phyloP scores from a whole-genome alignment of 2,113 vertebrate genomes.

The Pseudorasbora parva region DNA sequence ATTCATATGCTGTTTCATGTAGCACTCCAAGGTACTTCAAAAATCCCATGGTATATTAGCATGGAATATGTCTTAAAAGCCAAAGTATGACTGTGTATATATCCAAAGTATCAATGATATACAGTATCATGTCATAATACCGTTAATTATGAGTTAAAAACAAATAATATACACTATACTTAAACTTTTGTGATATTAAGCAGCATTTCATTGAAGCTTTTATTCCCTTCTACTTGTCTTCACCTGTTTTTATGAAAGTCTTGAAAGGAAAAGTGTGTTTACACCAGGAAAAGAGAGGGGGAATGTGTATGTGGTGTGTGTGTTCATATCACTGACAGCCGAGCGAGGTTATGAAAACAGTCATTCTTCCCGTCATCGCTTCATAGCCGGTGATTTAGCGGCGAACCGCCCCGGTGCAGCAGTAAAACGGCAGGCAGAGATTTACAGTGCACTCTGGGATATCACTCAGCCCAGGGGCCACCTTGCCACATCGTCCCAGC shows the following conservation, averaged over 20 bases:
- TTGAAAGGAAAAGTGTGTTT: slow-evolving; percentile 25
- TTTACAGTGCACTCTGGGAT: slow-evolving; percentile 56
- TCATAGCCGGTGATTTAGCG: slow-evolving; percentile 96
- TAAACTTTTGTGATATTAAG: background rate
- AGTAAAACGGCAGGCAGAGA: slow-evolving; percentile 59
- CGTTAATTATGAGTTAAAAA: background rate
- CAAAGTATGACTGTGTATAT: background rate
- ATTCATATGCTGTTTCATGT: background rate
- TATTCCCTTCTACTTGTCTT: background rate
- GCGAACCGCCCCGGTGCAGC: slow-evolving; percentile 76
- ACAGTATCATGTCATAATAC: too few species aligned
- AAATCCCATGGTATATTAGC: background rate
- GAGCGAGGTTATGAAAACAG: slow-evolving; percentile 98
- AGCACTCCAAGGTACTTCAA: background rate
- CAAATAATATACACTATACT: too few species aligned
- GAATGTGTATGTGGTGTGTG: slow-evolving; percentile 74
- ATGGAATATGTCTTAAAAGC: background rate
- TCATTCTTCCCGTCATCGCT: slow-evolving; percentile 97
- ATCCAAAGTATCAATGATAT: too few species aligned
- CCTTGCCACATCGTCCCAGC: slow-evolving; percentile 65
- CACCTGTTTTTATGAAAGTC: background rate
- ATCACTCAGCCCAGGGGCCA: slow-evolving; percentile 69
- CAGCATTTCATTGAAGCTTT: slow-evolving; percentile 1
- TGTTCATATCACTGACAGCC: slow-evolving; percentile 88
- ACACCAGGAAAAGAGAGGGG: slow-evolving; percentile 62